Evolutionary conservation across 2,113 vertebrate species (phyloP), one percentile per base, ranked within the genome.

Genomic region (Mugil cephalus): DNA sequence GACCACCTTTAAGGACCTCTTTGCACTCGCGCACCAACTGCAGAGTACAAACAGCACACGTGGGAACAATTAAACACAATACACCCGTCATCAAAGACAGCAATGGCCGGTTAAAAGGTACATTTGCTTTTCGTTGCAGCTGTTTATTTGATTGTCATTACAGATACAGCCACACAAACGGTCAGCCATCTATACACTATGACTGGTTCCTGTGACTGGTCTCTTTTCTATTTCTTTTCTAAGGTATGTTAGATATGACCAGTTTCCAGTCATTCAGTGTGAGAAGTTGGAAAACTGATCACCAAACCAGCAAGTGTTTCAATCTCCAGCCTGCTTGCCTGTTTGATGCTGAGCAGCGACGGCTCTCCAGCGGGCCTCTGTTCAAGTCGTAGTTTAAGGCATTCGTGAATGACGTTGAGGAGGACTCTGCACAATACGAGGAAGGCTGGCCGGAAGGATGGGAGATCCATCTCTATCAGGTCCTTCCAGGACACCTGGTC

Each of bases 1-100:
- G 95, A 9, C 98, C 98, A 0, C 98, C 98, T 86, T 98, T 99
- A 56, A 99, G 93, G 63, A 99, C 96, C 86, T 99, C 98, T 75
- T 98, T 99, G 83, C 98, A 99, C 88, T 99, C 98, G 9, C 98
- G 94, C 79, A 98, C 98, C 90, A 99, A 92, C 98, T 99, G 92
- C 87, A 93, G 89, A 66, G 64, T 34, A 76, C 62, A 83, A 40
- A 42, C 10, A 66, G 65, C 1, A 55, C 30, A 45, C 34, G 17
- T 13, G 21, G 61, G 48, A 40, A 40, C 18, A 39, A 3, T 17
- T 17, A 4, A 12, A 46, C 21, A 55, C 8, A 19, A 47, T 11
- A 45, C 10, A 12, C 17, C 17, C 17, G 18, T 15, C 36, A 21
- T 43, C 9, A 43, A 21, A 1, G 4, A 36, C 12, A 18, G 39